Base-by-base conservation (phyloP, 2,113 vertebrate genomes). In the Felis catus region DNA sequence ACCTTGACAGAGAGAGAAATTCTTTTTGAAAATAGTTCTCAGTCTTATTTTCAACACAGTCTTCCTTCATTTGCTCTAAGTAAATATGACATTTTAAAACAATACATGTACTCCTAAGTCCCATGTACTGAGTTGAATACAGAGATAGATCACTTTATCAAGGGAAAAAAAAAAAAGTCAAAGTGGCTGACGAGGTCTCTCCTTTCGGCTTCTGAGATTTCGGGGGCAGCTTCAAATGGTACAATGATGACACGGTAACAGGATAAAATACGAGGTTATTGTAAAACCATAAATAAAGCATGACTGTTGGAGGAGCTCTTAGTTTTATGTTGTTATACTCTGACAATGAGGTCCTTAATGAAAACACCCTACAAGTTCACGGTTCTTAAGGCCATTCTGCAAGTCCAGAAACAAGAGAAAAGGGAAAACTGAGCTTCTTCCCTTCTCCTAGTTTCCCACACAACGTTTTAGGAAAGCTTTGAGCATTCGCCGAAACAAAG, bases 31-130 rank as follows among this genome's bases (percentile, higher is more conserved):
- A 70, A 84, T 25, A 79, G 36, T 88, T 58, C 45, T 36, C 70
- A 95, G 68, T 70, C 58, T 97, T 95, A 80, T 74, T 87, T 53
- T 92, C 29, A 31, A 39, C 55, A 93, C 0, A 86, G 53, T 85
- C 8, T 18, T 25, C 96, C 94, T 96, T 96, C 63, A 82, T 65
- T 86, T 89, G 87, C 70, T 33, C 31, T 96, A 91, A 97, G 79
- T 89, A 96, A 97, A 89, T 87, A 86, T 8, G 86, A 88, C 45
- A 93, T 97, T 94, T 98, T 86, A 88, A 80, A 90, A 96, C 33
- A 92, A 95, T 87, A 91, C 89, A n/a, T 48, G 39, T 55, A 66
- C 58, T 82, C 55, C 4, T 29, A 79, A 58, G 27, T 63, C 39
- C 25, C 6, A 89, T 41, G 36, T 33, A 95, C 48, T 94, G 9